A percentile compares a stretch with the other conserved stretches of the same genome.
Conservation (phyloP, 2,888 invertebrate genomes). For the Arenicola marina region DNA sequence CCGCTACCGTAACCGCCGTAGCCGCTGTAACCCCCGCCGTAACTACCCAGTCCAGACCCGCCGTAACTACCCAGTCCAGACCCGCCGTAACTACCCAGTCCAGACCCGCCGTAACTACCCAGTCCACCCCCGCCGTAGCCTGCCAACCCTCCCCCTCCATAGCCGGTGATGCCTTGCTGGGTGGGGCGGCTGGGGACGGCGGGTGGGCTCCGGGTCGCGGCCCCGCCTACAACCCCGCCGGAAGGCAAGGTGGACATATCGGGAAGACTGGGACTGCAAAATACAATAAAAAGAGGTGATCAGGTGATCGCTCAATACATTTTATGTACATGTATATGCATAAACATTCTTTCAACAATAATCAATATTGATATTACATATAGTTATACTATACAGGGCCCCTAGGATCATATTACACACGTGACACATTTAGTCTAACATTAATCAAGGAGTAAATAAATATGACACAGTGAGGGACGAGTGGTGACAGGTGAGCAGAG, state of each 20-base stretch:
- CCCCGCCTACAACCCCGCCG: not conserved
- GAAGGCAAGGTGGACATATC: not conserved
- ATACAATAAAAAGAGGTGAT: not conserved
- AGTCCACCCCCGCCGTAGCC: conserved; percentile 6
- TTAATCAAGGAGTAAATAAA: too few species aligned
- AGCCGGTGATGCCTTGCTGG: not conserved
- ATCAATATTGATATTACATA: too few species aligned
- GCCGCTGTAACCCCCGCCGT: conserved; percentile 3
- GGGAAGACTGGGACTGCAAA: conserved; percentile 2
- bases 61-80: conserved; percentile 3
- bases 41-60: not conserved
- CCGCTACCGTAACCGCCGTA: conserved; percentile 6
- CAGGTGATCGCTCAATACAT: too few species aligned
- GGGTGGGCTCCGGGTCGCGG: conserved; percentile 13
- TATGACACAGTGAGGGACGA: too few species aligned
- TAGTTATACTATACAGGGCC: too few species aligned
- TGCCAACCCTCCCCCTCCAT: not conserved
- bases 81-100: not conserved
- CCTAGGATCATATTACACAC: too few species aligned
- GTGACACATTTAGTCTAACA: too few species aligned
- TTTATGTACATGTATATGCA: too few species aligned
- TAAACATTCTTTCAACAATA: too few species aligned
- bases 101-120: conserved; percentile 16
- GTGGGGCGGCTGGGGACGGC: conserved; percentile 21
- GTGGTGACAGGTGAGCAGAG: too few species aligned